Base-by-base conservation (phyloP, 2,797 vertebrate species). In the Schizopygopsis malacanthus region DNA sequence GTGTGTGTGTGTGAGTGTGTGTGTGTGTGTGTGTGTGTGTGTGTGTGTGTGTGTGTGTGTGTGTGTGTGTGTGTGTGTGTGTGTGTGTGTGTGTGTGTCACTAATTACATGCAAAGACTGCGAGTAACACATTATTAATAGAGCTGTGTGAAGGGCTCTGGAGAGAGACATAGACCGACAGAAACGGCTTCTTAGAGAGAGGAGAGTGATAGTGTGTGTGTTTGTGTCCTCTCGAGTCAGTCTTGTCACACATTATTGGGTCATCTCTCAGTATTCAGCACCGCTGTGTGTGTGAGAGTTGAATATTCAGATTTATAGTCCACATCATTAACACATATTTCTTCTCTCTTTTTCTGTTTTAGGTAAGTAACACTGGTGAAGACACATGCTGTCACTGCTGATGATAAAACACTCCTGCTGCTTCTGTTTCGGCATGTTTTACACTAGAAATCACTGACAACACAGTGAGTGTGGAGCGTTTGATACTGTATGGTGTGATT, bases 61-160 rank as follows among this genome's bases (percentile, higher is more conserved):
- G 39, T 39, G 39, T 39, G 28, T 33, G 28, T 33, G 28, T 33
- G 28, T 33, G 33, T 33, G 33, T 33, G 33, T 33, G 33, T 33
- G 33, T 33, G 33, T 33, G 3, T 33, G 33, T 33, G 33, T 70
- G 67, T 70, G 67, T 75, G 39, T 43, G 69, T 71, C 0, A 0
- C 41, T 47, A 76, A 76, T 79, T 82, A 45, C 33, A 72, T 88
- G 73, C 45, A 61, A 63, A 75, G 50, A 54, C 41, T 69, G 41
- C 39, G 81, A 81, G 88, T 89, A 79, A 82, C 85, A 79, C 85
- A 75, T 84, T 82, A 85, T 87, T 75, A 85, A 85, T 87, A 87
- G 75, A 70, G 22, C 79, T 82, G 70, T 72, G 47, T 78, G 85
- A 85, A 72, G 56, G 45, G 61, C 45, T 43, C 50, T 28, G 47